Conservation (phyloP, 1,140 invertebrate species). For the Intoshia linei region DNA sequence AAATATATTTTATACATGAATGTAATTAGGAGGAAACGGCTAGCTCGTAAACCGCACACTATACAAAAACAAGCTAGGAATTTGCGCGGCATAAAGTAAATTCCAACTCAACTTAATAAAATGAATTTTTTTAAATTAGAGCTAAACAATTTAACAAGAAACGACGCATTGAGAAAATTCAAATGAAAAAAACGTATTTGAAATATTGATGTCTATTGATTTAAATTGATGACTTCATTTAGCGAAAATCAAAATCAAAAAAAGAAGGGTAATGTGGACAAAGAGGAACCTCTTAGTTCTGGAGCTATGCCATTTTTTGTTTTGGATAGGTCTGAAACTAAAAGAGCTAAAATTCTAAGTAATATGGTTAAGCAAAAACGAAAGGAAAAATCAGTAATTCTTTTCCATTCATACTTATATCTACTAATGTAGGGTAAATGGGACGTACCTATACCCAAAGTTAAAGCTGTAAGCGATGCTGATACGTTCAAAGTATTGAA, state of each 20-base stretch:
- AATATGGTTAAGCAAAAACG: constrained; percentile 99
- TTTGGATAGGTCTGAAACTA: constrained; percentile 71
- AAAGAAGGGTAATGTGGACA: not conserved
- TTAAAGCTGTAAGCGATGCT: constrained; percentile 69
- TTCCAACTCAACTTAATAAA: not conserved
- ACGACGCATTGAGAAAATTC: constrained; percentile 77
- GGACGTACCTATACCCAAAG: constrained; percentile 95
- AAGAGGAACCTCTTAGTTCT: not conserved
- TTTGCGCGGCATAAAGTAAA: too few species aligned
- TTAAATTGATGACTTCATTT: not conserved
- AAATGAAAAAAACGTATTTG: constrained; percentile 63
- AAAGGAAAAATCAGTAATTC: constrained; percentile 58
- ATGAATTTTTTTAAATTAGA: constrained; percentile 7
- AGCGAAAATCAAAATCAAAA: not conserved
- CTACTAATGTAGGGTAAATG: constrained; percentile 45
- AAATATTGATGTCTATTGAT: not conserved
- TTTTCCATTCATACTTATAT: not conserved
- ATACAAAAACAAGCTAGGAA: too few species aligned
- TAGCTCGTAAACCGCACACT: too few species aligned
- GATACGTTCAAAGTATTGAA: constrained; percentile 82
- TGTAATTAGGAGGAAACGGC: too few species aligned
- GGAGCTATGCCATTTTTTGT: constrained; percentile 78
- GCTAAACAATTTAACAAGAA: constrained; percentile 90
- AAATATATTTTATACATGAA: not conserved
- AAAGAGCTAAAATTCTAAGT: constrained; percentile 62